Base-by-base conservation (phyloP, 2,888 invertebrate genomes). In the Cephus pulcher region DNA sequence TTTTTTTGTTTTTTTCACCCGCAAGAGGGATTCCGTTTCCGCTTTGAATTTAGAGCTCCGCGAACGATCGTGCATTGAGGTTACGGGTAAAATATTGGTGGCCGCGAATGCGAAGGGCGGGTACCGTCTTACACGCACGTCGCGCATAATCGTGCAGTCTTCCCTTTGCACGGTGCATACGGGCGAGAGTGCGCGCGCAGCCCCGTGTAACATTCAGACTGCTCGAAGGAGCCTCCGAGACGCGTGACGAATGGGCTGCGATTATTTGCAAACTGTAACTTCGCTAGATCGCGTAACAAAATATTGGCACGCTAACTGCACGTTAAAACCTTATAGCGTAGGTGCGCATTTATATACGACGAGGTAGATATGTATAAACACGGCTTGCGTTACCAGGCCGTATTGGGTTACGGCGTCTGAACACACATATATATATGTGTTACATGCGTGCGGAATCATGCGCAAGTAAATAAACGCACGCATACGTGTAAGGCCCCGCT, bases 311-410 rank as follows among this genome's bases (percentile, higher is more conserved):
- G 69, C n/a, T 35, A 71, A 71, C 71, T 71, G 30, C 32, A 71
- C 71, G 71, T 71, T 33, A 71, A 71, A 71, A 71, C 71, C 34
- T 71, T 76, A 70, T n/a, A 33, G 70, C 34, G n/a, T 70, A 69
- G 34, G 76, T 76, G 35, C 33, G 71, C 35, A 32, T n/a, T n/a
- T 34, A 76, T 76, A 73, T 73, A 71, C 73, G 71, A 76, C 70
- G 32, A 32, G 70, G 69, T 34, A 76, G 37, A 69, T 73, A 76
- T 35, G 35, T 35, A 35, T 69, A 76, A 76, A 76, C 76, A 40
- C 73, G 71, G 35, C 73, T 76, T 73, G 76, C 56, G 73, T 76
- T 76, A 73, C 76, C 76, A 73, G 56, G 40, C n/a, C 56, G 34
- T 76, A 76, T 76, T 70, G 73, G 37, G 40, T 76, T 76, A 73